phyloP scores from a whole-genome alignment of 2,113 vertebrate genomes.

The Entelurus aequoreus region DNA sequence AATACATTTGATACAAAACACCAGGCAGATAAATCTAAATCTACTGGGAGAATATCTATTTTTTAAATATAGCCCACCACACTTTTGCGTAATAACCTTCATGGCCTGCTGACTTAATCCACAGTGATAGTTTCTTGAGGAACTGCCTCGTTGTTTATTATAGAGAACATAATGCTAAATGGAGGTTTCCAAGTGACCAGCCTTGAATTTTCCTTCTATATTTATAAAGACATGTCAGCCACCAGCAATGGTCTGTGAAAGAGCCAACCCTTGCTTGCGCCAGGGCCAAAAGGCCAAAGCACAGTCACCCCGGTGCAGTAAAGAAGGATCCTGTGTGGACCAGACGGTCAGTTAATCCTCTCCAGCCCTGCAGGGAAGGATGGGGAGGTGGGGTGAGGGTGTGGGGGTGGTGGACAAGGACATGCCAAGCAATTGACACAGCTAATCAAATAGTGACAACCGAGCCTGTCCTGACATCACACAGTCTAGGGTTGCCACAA shows the following conservation, averaged over 20 bases:
- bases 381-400: constrained; percentile 23
- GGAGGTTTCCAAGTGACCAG: constrained; percentile 39
- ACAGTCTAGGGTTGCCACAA: constrained; percentile 9
- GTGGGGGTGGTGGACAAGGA: constrained; percentile 6
- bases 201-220: constrained; percentile 24
- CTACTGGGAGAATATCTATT: neutral
- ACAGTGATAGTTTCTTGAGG: constrained; percentile 6
- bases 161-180: constrained; percentile 21
- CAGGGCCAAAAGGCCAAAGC: constrained; percentile 34
- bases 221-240: constrained; percentile 22
- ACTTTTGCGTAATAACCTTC: neutral
- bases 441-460: constrained; percentile 45
- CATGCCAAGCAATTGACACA: constrained; percentile 32
- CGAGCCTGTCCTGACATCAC: constrained; percentile 22
- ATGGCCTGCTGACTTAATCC: constrained; percentile 9
- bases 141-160: constrained; percentile 16
- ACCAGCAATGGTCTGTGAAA: constrained; percentile 13
- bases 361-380: constrained; percentile 21
- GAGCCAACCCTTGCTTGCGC: constrained; percentile 4
- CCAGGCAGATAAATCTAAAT: neutral
- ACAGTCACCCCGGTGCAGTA: constrained; percentile 16
- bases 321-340: constrained; percentile 33
- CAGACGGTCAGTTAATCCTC: constrained; percentile 59
- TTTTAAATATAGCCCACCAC: neutral
- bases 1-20: neutral